Percentiles rank a stretch among this genome's conserved stretches.
Conservation (phyloP, 2,797 vertebrate genomes). For the Kryptopterus vitreolus region DNA sequence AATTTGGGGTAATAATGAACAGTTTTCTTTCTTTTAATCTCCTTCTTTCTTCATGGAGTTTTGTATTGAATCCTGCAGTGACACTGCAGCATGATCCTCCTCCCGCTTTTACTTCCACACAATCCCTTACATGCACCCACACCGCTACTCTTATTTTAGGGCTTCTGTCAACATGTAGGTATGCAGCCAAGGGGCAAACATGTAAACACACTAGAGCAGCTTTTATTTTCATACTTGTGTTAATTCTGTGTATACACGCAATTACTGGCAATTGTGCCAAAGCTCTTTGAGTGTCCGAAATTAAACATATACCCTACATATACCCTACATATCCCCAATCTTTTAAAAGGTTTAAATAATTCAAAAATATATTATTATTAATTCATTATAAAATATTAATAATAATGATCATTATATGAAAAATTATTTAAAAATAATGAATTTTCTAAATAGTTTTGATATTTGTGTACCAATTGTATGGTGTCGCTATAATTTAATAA, state of each 20-base stretch:
- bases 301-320: no score
- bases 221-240: not conserved
- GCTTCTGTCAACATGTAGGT: not conserved
- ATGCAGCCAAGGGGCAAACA: not conserved
- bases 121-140: not conserved
- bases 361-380: no score
- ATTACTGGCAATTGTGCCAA: no score
- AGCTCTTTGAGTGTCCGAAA: no score
- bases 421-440: no score
- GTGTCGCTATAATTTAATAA: no score
- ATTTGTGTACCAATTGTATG: no score
- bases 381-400: no score
- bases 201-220: not conserved
- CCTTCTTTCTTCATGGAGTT: not conserved
- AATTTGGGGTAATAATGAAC: not conserved
- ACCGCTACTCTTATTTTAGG: constrained; percentile 33
- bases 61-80: not conserved
- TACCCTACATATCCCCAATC: no score
- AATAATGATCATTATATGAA: no score
- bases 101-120: not conserved
- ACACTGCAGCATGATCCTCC: not conserved
- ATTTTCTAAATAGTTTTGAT: no score
- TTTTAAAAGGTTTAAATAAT: no score
- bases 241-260: not conserved
- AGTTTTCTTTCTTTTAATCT: not conserved